phyloP scores from a whole-genome alignment of 2,797 vertebrate species.

The Rhinatrema bivittatum region DNA sequence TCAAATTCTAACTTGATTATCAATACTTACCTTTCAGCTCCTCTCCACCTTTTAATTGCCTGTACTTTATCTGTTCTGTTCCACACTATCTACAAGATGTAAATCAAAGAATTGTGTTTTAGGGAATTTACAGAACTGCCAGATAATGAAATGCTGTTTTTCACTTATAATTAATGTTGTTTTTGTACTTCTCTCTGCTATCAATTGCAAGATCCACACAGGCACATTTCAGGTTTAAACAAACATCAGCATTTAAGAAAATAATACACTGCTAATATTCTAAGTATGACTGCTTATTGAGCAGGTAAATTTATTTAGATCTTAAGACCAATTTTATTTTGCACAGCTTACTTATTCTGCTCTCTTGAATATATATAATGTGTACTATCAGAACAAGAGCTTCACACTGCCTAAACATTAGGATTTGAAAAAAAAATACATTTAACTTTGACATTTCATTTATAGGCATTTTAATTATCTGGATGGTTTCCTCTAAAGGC shows the following conservation, averaged over 20 bases:
- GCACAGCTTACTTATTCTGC: constrained; percentile 44
- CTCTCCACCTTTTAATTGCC: constrained; percentile 57
- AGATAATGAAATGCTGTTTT: too few species aligned
- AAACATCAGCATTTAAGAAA: constrained; percentile 38
- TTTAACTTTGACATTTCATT: constrained; percentile 65
- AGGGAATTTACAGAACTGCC: too few species aligned
- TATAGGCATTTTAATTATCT: constrained; percentile 69
- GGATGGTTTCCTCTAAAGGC: constrained; percentile 63
- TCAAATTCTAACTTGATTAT: constrained; percentile 61
- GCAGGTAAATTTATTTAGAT: constrained; percentile 13
- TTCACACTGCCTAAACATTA: constrained; percentile 37
- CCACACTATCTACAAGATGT: constrained; percentile 44
- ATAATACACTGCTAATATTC: constrained; percentile 23
- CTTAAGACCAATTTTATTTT: constrained; percentile 32
- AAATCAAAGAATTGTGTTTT: constrained; percentile 48
- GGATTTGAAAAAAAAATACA: constrained; percentile 42
- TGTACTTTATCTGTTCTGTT: constrained; percentile 50
- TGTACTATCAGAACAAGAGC: constrained; percentile 47
- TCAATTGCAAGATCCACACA: constrained; percentile 30
- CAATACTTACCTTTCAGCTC: constrained; percentile 52
- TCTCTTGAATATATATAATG: constrained; percentile 49
- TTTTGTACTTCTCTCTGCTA: constrained; percentile 14
- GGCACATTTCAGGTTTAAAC: constrained; percentile 34
- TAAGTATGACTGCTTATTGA: constrained; percentile 36
- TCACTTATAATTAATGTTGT: constrained; percentile 34